phyloP scores from a whole-genome alignment of 2,113 vertebrate species.

The Aegotheles bennettii region DNA sequence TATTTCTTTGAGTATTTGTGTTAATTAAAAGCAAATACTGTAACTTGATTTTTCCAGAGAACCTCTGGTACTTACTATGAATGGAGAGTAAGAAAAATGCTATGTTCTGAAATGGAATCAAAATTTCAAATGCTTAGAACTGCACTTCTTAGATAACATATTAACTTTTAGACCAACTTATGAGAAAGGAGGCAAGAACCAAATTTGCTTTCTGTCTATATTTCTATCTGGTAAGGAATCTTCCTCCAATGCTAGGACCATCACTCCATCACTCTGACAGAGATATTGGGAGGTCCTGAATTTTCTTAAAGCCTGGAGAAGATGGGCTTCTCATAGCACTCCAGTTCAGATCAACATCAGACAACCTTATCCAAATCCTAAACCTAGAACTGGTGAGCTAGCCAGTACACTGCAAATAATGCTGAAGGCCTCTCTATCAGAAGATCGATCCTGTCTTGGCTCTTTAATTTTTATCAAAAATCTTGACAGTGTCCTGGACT shows the following conservation, averaged over 20 bases:
- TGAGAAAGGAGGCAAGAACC: background rate
- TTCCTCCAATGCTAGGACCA: background rate
- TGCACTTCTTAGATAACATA: background rate
- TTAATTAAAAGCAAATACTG: background rate
- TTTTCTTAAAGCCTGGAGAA: background rate
- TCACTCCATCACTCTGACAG: background rate
- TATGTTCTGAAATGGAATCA: background rate
- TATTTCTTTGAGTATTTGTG: background rate
- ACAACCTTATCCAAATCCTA: background rate
- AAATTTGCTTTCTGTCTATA: background rate
- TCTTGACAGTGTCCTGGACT: background rate
- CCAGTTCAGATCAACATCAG: background rate
- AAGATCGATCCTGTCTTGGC: background rate
- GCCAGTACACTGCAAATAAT: background rate
- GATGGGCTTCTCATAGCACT: background rate
- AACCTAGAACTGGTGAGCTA: background rate
- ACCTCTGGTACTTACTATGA: rapidly evolving
- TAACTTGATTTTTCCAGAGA: background rate
- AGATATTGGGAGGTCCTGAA: background rate
- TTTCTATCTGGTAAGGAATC: background rate
- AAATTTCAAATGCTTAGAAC: background rate
- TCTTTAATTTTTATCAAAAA: background rate
- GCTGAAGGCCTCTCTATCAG: background rate
- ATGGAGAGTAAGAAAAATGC: background rate
- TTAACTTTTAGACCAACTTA: background rate